Conservation (phyloP, 2,797 vertebrate genomes). For the Onychomys leucogaster region DNA sequence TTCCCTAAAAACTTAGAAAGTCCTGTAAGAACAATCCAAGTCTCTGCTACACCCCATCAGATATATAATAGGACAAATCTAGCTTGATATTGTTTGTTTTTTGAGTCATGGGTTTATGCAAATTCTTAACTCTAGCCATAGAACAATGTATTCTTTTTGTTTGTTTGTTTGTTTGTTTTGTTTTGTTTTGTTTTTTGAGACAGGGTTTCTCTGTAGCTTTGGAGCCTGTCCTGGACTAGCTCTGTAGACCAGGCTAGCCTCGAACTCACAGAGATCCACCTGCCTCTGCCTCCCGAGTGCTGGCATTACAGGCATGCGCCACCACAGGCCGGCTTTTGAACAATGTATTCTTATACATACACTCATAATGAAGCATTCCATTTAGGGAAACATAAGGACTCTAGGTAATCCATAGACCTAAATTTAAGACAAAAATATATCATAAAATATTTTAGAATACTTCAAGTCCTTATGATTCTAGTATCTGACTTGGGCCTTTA, state of each 20-base stretch:
- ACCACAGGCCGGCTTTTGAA: too few relatives aligned
- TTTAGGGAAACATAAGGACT: not conserved
- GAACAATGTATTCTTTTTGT: not conserved
- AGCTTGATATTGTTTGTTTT: not conserved
- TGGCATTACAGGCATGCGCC: too few relatives aligned
- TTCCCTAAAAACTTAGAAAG: not conserved
- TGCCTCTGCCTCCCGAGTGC: too few relatives aligned
- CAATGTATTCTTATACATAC: not conserved
- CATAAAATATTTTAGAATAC: not conserved
- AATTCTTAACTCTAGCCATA: not conserved
- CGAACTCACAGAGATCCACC: too few relatives aligned
- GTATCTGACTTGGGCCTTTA: not conserved
- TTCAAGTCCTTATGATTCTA: not conserved
- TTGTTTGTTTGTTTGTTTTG: too few relatives aligned
- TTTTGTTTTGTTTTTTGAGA: too few relatives aligned
- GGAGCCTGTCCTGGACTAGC: too few relatives aligned
- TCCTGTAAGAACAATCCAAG: not conserved
- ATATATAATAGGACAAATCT: not conserved
- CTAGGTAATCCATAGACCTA: not conserved
- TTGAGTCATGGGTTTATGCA: not conserved
- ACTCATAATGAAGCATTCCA: not conserved
- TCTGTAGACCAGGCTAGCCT: too few relatives aligned
- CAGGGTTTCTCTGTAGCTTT: too few relatives aligned
- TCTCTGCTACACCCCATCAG: not conserved
- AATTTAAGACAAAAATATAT: not conserved